A percentile compares a stretch with the other conserved stretches of the same genome.
Conservation (phyloP, 2,113 vertebrate species). For the Raja brachyura region DNA sequence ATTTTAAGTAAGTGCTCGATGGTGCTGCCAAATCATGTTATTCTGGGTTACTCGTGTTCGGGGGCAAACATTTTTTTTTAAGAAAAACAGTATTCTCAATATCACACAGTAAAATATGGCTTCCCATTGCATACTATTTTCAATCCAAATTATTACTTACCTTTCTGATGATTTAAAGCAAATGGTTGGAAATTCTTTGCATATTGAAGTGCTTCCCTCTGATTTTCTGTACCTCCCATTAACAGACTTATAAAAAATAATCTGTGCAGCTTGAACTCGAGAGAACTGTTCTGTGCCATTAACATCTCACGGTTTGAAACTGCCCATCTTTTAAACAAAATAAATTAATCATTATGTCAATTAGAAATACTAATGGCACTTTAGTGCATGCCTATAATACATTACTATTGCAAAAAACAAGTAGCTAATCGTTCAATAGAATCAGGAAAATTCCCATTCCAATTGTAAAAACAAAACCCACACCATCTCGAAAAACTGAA, state of each 20-base stretch:
- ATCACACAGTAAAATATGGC: not conserved
- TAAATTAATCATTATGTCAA: constrained; percentile 3
- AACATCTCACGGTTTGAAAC: constrained; percentile 78
- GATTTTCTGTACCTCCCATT: constrained; percentile 74
- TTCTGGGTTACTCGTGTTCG: too few relatives aligned
- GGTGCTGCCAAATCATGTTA: not conserved
- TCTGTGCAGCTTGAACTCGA: constrained; percentile 75
- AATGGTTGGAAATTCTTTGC: constrained; percentile 77
- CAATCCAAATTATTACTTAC: constrained; percentile 43
- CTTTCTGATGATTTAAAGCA: constrained; percentile 75
- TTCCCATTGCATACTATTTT: not conserved
- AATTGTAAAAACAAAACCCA: not conserved
- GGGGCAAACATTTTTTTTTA: too few relatives aligned
- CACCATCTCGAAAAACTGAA: not conserved
- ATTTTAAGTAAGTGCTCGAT: not conserved
- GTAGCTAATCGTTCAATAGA: not conserved
- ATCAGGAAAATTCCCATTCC: not conserved
- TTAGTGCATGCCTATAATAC: constrained; percentile 1
- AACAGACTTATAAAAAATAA: constrained; percentile 75
- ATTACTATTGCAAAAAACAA: constrained; percentile 30
- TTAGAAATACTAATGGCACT: not conserved
- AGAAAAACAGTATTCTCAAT: not conserved
- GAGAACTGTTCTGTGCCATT: constrained; percentile 73
- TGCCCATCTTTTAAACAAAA: constrained; percentile 62
- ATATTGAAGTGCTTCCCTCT: constrained; percentile 72